These are phyloP conservation scores for Xiphorhynchus elegans DNA, from an alignment of 2,113 vertebrate species.

Conservation along the genomic window DNA sequence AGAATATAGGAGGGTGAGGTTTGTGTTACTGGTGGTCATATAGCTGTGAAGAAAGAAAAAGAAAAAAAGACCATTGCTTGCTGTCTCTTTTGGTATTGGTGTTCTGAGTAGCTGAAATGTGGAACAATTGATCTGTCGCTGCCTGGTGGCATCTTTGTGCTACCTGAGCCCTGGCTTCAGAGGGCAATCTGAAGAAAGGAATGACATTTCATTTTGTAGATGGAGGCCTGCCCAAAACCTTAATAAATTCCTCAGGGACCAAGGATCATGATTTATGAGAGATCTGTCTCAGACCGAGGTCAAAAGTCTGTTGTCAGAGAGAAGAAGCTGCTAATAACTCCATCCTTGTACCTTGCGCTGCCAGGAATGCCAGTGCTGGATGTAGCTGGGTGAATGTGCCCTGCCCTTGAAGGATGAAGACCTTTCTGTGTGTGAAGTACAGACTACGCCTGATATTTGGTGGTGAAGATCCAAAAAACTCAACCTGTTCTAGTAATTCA, in stretches of 20 bases:
- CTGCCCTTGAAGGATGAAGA: neutral
- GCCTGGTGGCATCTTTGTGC: neutral
- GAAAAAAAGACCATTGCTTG: neutral
- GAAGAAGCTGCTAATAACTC: neutral
- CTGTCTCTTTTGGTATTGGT: neutral
- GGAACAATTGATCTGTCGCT: neutral
- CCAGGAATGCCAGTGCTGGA: neutral
- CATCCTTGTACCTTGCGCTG: neutral
- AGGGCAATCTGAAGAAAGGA: neutral
- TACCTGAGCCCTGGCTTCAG: neutral
- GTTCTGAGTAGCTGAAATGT: neutral
- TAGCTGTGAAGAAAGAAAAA: neutral
- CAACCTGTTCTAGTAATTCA: neutral
- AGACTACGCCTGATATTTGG: neutral
- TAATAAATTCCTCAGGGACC: neutral
- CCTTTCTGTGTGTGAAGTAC: neutral
- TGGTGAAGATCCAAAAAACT: neutral
- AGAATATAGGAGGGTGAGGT: neutral
- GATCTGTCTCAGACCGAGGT: neutral
- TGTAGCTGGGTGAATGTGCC: neutral
- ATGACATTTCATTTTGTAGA: fast-evolving
- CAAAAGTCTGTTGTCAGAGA: neutral
- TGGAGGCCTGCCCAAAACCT: neutral
- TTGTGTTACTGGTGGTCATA: neutral
- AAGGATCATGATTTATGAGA: neutral